These are phyloP conservation scores for Nycticryphes semicollaris DNA, from an alignment of 2,113 vertebrate genomes.

Conservation along the genomic window DNA sequence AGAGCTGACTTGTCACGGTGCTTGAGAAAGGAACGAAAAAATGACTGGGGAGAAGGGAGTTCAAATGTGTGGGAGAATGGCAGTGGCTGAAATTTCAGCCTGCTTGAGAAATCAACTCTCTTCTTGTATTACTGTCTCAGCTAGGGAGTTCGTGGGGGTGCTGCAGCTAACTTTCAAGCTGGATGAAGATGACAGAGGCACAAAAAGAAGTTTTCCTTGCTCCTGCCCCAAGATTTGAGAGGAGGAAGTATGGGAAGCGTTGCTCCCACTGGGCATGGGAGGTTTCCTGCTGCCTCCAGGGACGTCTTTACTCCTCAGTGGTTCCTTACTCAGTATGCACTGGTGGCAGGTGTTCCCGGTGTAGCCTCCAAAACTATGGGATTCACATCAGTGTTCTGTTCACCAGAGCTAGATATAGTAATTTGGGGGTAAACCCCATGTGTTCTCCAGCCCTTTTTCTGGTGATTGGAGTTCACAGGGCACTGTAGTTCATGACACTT, in stretches of 20 bases:
- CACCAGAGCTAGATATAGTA: not conserved
- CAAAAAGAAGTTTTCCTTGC: not conserved
- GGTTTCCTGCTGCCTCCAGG: not conserved
- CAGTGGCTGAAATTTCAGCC: not conserved
- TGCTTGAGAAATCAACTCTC: not conserved
- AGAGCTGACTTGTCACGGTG: not conserved
- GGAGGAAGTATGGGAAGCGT: not conserved
- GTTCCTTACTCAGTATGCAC: not conserved
- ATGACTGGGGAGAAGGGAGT: slow-evolving; percentile 22
- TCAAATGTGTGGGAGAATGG: slow-evolving; percentile 42
- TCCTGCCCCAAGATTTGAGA: not conserved
- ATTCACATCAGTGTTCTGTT: not conserved
- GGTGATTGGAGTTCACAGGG: not conserved
- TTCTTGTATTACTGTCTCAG: not conserved
- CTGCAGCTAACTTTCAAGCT: not conserved
- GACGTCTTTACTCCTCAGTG: not conserved
- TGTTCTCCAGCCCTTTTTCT: not conserved
- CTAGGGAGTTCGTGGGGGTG: not conserved
- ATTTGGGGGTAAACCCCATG: not conserved
- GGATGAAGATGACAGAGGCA: not conserved
- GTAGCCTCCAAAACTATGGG: not conserved
- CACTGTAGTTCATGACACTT: not conserved
- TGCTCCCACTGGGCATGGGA: not conserved
- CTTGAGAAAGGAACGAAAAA: slow-evolving; percentile 20
- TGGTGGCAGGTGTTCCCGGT: not conserved